A percentile compares a stretch with the other conserved stretches of the same genome.
Conservation (phyloP, 2,113 vertebrate species). For the Cichladusa arquata region DNA sequence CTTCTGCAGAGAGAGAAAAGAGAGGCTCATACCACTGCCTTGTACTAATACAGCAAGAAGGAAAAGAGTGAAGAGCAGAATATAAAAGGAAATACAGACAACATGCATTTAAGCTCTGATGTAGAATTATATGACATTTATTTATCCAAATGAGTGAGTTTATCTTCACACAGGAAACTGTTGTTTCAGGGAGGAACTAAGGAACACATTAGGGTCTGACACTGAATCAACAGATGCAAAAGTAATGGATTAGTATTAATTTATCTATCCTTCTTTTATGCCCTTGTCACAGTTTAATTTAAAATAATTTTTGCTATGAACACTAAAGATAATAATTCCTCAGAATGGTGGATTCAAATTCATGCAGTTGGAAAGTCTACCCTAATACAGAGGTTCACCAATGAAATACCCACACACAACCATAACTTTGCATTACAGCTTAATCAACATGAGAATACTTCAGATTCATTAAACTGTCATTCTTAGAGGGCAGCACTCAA, state of each 20-base stretch:
- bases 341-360: neutral
- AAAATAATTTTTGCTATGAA: neutral
- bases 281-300: neutral
- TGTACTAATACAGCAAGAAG: neutral
- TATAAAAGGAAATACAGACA: neutral
- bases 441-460: constrained; percentile 35
- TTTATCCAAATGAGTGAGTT: neutral
- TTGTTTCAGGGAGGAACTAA: neutral
- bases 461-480: constrained; percentile 46
- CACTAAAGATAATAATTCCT: neutral
- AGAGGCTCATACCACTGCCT: neutral
- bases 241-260: neutral
- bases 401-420: neutral
- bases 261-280: neutral
- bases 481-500: constrained; percentile 18
- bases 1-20: constrained; percentile 67
- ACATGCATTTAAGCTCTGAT: neutral
- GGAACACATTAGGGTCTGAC: neutral
- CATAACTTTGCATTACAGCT: constrained; percentile 32
- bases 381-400: neutral
- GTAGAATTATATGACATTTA: neutral
- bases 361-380: neutral
- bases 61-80: neutral
- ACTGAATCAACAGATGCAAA: neutral
- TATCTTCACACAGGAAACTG: neutral